Percentiles rank a stretch among this genome's conserved stretches.
Evolutionary conservation across 2,113 vertebrate genomes (phyloP).

Genomic region (Oenanthe oenanthe): DNA sequence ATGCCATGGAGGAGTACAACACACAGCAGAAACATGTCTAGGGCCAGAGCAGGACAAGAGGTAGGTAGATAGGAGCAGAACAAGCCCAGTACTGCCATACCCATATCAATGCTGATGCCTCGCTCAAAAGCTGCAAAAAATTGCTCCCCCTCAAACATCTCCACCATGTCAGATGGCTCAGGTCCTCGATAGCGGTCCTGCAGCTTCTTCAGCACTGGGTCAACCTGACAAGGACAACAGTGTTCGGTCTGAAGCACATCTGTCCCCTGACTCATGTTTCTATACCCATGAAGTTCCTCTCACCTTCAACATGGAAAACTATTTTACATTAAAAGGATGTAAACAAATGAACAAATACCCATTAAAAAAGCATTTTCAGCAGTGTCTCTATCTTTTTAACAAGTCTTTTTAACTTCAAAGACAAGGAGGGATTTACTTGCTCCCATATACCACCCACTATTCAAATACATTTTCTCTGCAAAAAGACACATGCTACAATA

Average conservation of each 20-base stretch:
- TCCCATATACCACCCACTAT: neutral
- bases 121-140: slow-evolving; percentile 95
- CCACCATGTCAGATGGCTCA: slow-evolving; percentile 92
- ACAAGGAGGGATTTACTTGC: neutral
- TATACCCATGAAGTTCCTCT: neutral
- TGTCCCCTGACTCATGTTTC: neutral
- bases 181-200: slow-evolving; percentile 87
- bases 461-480: neutral
- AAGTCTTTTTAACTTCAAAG: neutral
- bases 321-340: neutral
- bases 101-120: slow-evolving; percentile 87
- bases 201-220: slow-evolving; percentile 82
- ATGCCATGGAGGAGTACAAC: neutral
- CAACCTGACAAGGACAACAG: slow-evolving; percentile 74
- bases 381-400: neutral
- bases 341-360: neutral
- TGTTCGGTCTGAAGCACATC: neutral
- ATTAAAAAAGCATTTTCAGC: neutral
- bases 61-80: neutral
- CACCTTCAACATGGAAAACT: neutral
- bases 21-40: neutral
- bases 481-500: neutral
- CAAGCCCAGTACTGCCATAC: slow-evolving; percentile 60
- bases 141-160: slow-evolving; percentile 93
- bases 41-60: neutral